Evolutionary conservation across 2,888 invertebrate species (phyloP), one percentile per base, ranked within the genome.

Genomic region (Tiliacea aurago): DNA sequence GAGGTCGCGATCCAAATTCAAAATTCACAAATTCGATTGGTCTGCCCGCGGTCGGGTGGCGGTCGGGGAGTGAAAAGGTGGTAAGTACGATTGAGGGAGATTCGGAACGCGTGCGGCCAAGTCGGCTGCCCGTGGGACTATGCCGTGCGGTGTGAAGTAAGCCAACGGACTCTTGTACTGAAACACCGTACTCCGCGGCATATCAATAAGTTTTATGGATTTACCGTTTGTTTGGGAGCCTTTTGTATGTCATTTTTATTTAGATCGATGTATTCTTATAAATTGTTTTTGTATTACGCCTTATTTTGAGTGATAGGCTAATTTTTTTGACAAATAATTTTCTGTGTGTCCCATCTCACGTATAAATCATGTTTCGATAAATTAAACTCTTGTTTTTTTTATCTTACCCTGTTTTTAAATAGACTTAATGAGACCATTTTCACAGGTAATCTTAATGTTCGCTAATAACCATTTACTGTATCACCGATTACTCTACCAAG

Each of bases 91-190:
- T 47, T 69, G 76, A 74, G 79, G 79, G 80, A 80, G 70, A 67
- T 72, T 47, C 84, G 83, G 51, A 68, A 88, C 89, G 89, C 93
- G 94, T 93, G 91, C 91, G 88, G 84, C 84, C 88, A 63, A 66
- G 53, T 67, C 87, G 91, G 88, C 87, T 86, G 81, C 84, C 92
- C 89, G 85, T 85, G 86, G 84, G 78, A 93, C 93, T 93, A 80
- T 94, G 94, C 76, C 80, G 84, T 75, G 88, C 86, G 87, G 84
- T 62, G 81, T 45, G 76, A 74, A 78, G 70, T 75, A 79, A 73
- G 53, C 59, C 76, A 71, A 63, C 85, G 87, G 76, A 78, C 73
- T 65, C 62, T 61, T 37, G 76, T 76, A 83, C 86, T 59, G 61
- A 74, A 56, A 78, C 66, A 65, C 65, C 63, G 74, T 78, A 72